Evolutionary conservation across 92 coral and sea anemone species (phyloP), one percentile per base, ranked within the genome.

Genomic region (Zoanthus solanderi): DNA sequence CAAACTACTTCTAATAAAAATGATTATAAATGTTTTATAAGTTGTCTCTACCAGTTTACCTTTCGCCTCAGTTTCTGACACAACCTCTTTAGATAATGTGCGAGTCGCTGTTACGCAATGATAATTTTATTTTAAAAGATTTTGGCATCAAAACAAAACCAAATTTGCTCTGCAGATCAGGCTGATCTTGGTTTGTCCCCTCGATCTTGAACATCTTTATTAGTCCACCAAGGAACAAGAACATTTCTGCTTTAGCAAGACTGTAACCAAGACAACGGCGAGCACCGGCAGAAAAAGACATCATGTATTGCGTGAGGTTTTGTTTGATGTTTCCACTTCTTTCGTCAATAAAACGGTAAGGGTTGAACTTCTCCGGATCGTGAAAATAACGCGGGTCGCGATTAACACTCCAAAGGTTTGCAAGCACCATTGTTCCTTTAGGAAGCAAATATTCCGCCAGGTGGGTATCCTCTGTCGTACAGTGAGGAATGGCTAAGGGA

Each of bases 181-280:
- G 84, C 30, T 46, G 29, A 6, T 87, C 83, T 10, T 67, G 76
- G 16, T 13, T 34, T 23, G 84, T 50, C 28, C 79, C 17, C 71
- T 84, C 67, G 9, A 93, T 12, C 53, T 78, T 85, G 69, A 82
- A 91, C 68, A 84, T 79, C 76, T 91, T 94, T 74, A 93, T 76
- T 54, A 93, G 28, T 30, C 96, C 93, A 30, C 94, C 94, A 42
- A 93, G 86, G 44, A 93, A 78, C 79, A 91, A 71, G 90, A 89
- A 93, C 78, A 93, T 69, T 86, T 89, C 92, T 42, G 90, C 89
- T 63, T 92, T 90, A 54, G 96, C 96, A 18, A 93, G 89, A 17
- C 90, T 75, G 93, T 88, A 83, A 46, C 96, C 96, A 68, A 87
- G 91, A 50, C 96, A 93, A 53, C 94, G 94, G 54, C 96, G 96